A percentile compares a stretch with the other conserved stretches of the same genome.
Evolutionary conservation across 2,888 invertebrate species (phyloP).

Genomic region (Capitulum mitella): DNA sequence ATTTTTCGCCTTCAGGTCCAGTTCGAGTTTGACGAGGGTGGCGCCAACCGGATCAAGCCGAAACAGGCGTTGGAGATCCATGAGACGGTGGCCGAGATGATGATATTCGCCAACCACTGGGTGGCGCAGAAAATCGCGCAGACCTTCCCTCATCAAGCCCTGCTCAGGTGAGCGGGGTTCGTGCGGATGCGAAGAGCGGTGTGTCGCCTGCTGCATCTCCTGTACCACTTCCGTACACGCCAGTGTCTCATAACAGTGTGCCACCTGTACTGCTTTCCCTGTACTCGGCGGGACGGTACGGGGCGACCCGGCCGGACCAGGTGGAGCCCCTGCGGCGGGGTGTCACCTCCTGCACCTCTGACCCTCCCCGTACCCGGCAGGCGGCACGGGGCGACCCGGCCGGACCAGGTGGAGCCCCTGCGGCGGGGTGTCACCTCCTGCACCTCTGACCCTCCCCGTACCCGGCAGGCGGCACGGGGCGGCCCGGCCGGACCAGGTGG

Average conservation of each 20-base stretch:
- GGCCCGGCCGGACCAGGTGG: background rate
- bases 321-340: background rate
- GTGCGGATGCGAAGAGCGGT: too few relatives aligned
- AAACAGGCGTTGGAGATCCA: constrained; percentile 41
- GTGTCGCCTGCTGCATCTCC: too few relatives aligned
- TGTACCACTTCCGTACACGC: too few relatives aligned
- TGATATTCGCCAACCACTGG: constrained; percentile 45
- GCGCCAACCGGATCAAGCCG: constrained; percentile 35
- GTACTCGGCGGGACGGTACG: too few relatives aligned
- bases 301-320: background rate
- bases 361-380: background rate
- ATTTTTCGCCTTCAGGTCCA: constrained; percentile 34
- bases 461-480: background rate
- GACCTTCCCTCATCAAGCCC: constrained; percentile 40
- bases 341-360: too few relatives aligned
- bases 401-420: too few relatives aligned
- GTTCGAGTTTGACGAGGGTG: constrained; percentile 42
- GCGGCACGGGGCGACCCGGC: too few relatives aligned
- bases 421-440: too few relatives aligned
- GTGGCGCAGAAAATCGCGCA: constrained; percentile 42
- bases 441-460: background rate
- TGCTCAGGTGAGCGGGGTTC: constrained; percentile 35
- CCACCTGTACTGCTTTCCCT: too few relatives aligned
- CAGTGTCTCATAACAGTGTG: too few relatives aligned
- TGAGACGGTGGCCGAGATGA: constrained; percentile 44